Percentiles rank a stretch among this genome's conserved stretches.
phyloP scores from a whole-genome alignment of 1,140 invertebrate species.

The Drosophila rufa region DNA sequence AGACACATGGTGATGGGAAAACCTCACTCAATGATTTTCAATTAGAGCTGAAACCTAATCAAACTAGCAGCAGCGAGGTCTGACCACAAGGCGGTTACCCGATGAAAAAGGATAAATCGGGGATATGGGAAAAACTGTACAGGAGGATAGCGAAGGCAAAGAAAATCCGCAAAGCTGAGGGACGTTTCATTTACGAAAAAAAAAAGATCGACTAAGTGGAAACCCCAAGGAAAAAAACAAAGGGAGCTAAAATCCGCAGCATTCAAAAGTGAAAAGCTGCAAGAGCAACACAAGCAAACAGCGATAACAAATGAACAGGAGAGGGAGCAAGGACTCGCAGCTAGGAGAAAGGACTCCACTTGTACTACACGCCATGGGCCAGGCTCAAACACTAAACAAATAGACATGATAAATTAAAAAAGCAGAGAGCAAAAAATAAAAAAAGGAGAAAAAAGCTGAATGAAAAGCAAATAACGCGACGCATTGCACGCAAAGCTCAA shows the following conservation, averaged over 20 bases:
- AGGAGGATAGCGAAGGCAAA: constrained; percentile 15
- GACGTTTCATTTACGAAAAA: constrained; percentile 31
- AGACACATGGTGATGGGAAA: constrained; percentile 13
- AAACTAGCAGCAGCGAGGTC: constrained; percentile 31
- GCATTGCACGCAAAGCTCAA: constrained; percentile 56
- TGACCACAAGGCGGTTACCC: constrained; percentile 43
- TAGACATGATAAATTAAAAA: constrained; percentile 84
- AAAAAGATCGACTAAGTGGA: constrained; percentile 59
- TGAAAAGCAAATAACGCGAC: constrained; percentile 56
- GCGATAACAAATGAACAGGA: constrained; percentile 74
- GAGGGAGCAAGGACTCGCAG: constrained; percentile 1
- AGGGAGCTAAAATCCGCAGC: constrained; percentile 23
- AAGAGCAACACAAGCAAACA: constrained; percentile 65
- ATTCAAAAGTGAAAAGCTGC: constrained; percentile 58
- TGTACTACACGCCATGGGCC: constrained; percentile 62
- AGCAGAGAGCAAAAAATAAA: constrained; percentile 55
- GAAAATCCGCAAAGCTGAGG: constrained; percentile 53
- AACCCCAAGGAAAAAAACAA: constrained; percentile 26
- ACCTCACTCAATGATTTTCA: constrained; percentile 66
- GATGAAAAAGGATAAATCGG: constrained; percentile 33
- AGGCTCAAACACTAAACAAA: constrained; percentile 74
- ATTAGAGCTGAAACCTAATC: constrained; percentile 67
- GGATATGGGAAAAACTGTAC: constrained; percentile 22
- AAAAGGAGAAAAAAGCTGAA: constrained; percentile 22
- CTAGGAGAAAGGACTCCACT: constrained; percentile 25